These are phyloP conservation scores for Hermatobates lingyangjiaoensis DNA, from an alignment of 1,140 invertebrate species.

Conservation along the genomic window DNA sequence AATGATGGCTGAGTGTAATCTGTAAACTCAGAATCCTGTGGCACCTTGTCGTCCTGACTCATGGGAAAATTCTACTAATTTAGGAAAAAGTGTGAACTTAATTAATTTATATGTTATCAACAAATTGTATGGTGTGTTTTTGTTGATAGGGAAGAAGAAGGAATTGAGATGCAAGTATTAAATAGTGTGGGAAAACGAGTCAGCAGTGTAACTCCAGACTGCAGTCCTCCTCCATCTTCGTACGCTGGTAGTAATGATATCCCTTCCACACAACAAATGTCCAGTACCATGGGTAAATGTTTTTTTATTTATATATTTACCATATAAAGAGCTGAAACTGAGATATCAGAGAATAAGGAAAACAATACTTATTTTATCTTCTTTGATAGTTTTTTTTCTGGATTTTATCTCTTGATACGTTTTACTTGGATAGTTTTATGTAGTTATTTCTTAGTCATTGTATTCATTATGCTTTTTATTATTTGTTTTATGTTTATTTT, in stretches of 20 bases:
- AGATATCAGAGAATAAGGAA: no score
- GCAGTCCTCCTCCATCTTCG: constrained; percentile 37
- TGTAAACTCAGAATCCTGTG: no score
- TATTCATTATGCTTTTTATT: neutral
- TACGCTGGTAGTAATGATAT: constrained; percentile 33
- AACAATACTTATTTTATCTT: no score
- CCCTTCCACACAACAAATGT: constrained; percentile 32
- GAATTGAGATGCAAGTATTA: constrained; percentile 68
- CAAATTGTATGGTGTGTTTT: constrained; percentile 2
- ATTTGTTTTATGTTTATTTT: constrained; percentile 10
- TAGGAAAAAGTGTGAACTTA: neutral
- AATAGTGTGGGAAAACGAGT: constrained; percentile 25
- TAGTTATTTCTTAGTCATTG: neutral
- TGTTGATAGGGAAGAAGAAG: constrained; percentile 43
- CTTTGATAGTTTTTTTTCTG: no score
- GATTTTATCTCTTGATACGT: neutral
- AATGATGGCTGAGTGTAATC: no score
- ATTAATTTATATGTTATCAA: neutral
- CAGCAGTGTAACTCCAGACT: constrained; percentile 33
- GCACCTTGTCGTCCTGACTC: no score
- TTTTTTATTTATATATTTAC: neutral
- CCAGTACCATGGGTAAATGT: constrained; percentile 42
- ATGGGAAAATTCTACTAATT: no score
- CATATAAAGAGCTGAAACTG: neutral
- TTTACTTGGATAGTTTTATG: neutral